Percentiles rank a stretch among this genome's conserved stretches.
These are phyloP conservation scores for Lasiommata megera DNA, from an alignment of 2,888 invertebrate genomes.

Conservation along the genomic window DNA sequence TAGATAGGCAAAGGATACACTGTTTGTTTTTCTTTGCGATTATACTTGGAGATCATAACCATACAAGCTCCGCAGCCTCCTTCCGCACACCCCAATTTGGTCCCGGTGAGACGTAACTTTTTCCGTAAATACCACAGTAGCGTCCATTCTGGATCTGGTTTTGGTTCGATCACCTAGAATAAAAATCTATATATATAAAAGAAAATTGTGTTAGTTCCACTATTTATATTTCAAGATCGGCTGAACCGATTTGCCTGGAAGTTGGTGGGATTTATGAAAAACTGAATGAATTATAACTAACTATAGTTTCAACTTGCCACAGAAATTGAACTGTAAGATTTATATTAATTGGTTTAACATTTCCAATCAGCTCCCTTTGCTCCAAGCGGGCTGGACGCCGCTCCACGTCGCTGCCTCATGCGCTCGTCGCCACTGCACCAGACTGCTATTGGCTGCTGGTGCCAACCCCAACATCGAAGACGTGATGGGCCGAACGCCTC, in stretches of 20 bases:
- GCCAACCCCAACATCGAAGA: slow-evolving; percentile 71
- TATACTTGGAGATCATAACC: slow-evolving; percentile 93
- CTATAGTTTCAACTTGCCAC: too few relatives aligned
- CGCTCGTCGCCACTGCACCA: slow-evolving; percentile 69
- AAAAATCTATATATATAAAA: too few relatives aligned
- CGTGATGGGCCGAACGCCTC: slow-evolving; percentile 62
- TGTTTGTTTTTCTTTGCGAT: slow-evolving; percentile 78
- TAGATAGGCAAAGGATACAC: slow-evolving; percentile 77
- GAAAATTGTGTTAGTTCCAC: too few relatives aligned
- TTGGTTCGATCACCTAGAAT: slow-evolving; percentile 86
- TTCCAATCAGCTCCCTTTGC: slow-evolving; percentile 56
- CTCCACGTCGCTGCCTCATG: slow-evolving; percentile 82
- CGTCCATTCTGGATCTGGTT: slow-evolving; percentile 93
- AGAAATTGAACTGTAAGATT: too few relatives aligned
- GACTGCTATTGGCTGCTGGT: slow-evolving; percentile 73
- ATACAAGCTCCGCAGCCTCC: slow-evolving; percentile 99
- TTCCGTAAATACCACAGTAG: slow-evolving; percentile 91
- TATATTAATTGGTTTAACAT: too few relatives aligned
- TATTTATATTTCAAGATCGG: too few relatives aligned
- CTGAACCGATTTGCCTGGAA: too few relatives aligned
- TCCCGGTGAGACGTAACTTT: slow-evolving; percentile 91
- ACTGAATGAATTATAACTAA: too few relatives aligned
- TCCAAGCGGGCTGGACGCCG: slow-evolving; percentile 81
- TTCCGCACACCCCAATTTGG: slow-evolving; percentile 96
- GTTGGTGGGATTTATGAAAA: too few relatives aligned